Percentiles rank a stretch among this genome's conserved stretches.
Evolutionary conservation across 2,797 vertebrate species (phyloP).

Genomic region (Octomys mimax): DNA sequence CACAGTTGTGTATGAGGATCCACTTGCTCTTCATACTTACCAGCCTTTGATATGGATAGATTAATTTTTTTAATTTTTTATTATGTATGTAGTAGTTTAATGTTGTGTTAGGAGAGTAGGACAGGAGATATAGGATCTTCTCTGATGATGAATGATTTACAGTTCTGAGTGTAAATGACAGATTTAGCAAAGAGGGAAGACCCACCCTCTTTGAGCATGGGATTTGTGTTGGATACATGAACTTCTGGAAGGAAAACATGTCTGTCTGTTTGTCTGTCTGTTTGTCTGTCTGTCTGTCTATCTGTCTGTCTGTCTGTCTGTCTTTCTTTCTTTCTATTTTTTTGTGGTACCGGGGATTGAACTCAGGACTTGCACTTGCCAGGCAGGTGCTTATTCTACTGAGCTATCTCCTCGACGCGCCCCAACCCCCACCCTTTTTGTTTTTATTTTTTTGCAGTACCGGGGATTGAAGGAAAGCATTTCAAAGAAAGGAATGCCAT

Average conservation of each 20-base stretch:
- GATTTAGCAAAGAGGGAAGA: too few species aligned
- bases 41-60: background rate
- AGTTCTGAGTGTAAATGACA: too few species aligned
- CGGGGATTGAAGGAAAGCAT: background rate
- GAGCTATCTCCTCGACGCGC: too few species aligned
- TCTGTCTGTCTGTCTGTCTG: too few species aligned
- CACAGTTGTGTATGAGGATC: background rate
- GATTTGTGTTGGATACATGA: background rate
- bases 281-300: too few species aligned
- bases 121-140: background rate
- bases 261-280: too few species aligned
- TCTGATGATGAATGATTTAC: background rate
- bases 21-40: background rate
- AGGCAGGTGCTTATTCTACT: too few species aligned
- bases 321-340: too few species aligned
- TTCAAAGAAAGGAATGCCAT: background rate
- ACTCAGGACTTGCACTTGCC: too few species aligned
- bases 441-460: too few species aligned
- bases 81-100: background rate
- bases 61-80: constrained; percentile 4
- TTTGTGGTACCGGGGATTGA: too few species aligned
- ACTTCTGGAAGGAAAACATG: background rate
- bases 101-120: background rate
- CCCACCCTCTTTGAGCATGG: background rate
- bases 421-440: too few species aligned